These are phyloP conservation scores for Eumerus sabulonum DNA, from an alignment of 2,888 invertebrate genomes.

Conservation along the genomic window DNA sequence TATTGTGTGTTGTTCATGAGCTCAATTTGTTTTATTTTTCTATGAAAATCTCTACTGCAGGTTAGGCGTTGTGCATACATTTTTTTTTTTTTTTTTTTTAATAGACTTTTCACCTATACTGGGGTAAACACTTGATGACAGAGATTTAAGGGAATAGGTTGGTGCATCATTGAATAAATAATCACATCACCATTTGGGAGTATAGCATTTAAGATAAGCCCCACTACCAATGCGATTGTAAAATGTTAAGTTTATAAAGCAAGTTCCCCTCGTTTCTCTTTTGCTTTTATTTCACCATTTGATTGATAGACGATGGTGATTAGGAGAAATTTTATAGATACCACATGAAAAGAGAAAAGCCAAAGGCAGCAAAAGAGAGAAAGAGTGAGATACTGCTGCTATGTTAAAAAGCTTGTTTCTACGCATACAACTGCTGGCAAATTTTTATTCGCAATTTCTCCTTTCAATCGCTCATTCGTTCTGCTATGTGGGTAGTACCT, in stretches of 20 bases:
- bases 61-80: neutral
- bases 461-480: neutral
- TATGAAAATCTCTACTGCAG: constrained; percentile 38
- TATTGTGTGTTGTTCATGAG: too few relatives aligned
- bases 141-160: constrained; percentile 56
- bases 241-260: constrained; percentile 33
- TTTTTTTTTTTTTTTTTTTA: too few relatives aligned
- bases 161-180: too few relatives aligned
- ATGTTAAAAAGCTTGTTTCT: too few relatives aligned
- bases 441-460: constrained; percentile 1
- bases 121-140: too few relatives aligned
- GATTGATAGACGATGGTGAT: constrained; percentile 51
- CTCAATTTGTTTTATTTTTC: neutral
- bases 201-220: constrained; percentile 51
- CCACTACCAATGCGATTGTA: constrained; percentile 54
- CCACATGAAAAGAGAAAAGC: constrained; percentile 18
- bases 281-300: constrained; percentile 21
- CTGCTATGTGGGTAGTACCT: too few relatives aligned
- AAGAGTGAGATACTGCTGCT: too few relatives aligned
- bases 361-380: too few relatives aligned
- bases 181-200: too few relatives aligned
- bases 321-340: constrained; percentile 55
- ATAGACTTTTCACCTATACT: too few relatives aligned
- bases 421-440: too few relatives aligned
- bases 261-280: constrained; percentile 49